Evolutionary conservation across 2,797 vertebrate genomes (phyloP), one percentile per base, ranked within the genome.

Genomic region (Melanotaenia nigrans): DNA sequence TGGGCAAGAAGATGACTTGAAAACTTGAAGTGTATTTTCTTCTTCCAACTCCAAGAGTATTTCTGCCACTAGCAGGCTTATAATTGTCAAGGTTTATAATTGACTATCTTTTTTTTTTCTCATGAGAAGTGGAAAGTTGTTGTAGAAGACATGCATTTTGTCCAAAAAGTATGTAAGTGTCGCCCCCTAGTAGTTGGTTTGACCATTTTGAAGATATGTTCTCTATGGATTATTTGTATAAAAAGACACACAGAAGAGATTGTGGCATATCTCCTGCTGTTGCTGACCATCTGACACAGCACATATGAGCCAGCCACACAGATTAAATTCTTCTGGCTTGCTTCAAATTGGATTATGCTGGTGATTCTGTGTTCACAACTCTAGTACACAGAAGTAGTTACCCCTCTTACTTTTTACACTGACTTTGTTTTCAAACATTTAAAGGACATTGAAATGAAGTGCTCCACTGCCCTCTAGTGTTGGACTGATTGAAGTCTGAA

Each of bases 401-500:
- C 16, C 42, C 5, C 8, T 47, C 8, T 53, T 24, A 24, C 22
- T 53, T 25, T 12, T 5, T 53, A 25, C 45, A 47, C 1, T 53
- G 49, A 53, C 22, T 11, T 18, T 49, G n/a, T 9, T n/a, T 49
- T n/a, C 6, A 9, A 49, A 53, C 49, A 25, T 2, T 3, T 24
- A 9, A 24, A 6, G 20, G 22, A n/a, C n/a, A 18, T 32, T 82
- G 5, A 76, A 66, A 66, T 16, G 6, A 13, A 11, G 45, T 35
- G 13, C 35, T 70, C 9, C 16, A 69, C 61, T 53, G 60, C 81
- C 81, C 75, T 76, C 85, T 65, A 53, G 36, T 83, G 45, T 47
- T 47, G 18, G 45, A 47, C 0, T 45, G 83, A 77, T 61, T 35
- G n/a, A 71, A 56, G 6, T 28, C 6, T 6, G 0, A 25, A 40